Evolutionary conservation across 2,797 vertebrate species (phyloP), one percentile per base, ranked within the genome.

Genomic region (Malacoraja senta): DNA sequence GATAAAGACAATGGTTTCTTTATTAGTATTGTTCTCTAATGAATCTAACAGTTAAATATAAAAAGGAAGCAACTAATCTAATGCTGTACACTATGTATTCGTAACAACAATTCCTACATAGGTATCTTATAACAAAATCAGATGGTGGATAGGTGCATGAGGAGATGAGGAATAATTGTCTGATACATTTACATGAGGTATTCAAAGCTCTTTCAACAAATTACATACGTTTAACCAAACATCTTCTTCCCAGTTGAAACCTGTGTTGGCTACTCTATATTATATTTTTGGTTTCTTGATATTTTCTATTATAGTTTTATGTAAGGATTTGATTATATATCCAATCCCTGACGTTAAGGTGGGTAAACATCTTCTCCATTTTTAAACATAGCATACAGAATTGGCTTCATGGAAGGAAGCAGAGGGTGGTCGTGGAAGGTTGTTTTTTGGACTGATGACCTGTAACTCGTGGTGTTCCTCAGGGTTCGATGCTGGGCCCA

Each of bases 1-100:
- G 71, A 76, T 76, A 26, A 74, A 38, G 38, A 92, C 74, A 76
- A 74, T 35, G 3, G 21, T 72, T 76, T 92, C 90, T 91, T 91
- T 74, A 72, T 29, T 76, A 3, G 44, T 26, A n/a, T 24, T 91
- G 24, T 74, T 65, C 63, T 35, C 38, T 53, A 76, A 2, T 92
- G 90, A 58, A 92, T 53, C 15, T 35, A 68, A 12, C 38, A 74
- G 53, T 38, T 91, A 44, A 68, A 65, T 63, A 4, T 35, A 32
- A 68, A 68, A 68, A 65, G 6, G 1, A 4, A 86, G 4, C 29
- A 17, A 26, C 9, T 65, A 15, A 65, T n/a, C 29, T 32, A 19
- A 3, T 68, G n/a, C 2, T 65, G 71, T 74, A 21, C 3, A 24
- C 19, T 21, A 74, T 68, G 29, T 32, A n/a, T 88, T 15, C 61